Conservation (phyloP, 2,797 vertebrate species). For the Oreonectes daqikongensis region DNA sequence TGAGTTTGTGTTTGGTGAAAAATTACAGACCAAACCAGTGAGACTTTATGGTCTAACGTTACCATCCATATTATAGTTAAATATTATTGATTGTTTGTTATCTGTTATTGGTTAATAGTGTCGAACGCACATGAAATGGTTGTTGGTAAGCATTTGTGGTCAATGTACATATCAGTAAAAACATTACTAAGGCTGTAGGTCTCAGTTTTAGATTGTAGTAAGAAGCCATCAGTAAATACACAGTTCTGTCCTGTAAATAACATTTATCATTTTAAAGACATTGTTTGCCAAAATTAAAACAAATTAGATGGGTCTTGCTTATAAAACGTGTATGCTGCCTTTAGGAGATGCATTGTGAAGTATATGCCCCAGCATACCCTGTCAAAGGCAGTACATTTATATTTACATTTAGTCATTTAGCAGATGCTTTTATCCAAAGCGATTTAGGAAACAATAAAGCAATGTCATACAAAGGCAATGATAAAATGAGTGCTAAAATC, state of each 20-base stretch:
- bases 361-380: not conserved
- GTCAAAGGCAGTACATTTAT: no score
- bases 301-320: not conserved
- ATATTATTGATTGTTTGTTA: not conserved
- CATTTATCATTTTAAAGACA: not conserved
- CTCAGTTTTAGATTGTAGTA: not conserved
- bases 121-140: not conserved
- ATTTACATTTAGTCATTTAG: no score
- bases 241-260: not conserved
- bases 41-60: not conserved
- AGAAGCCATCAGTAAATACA: not conserved
- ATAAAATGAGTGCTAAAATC: no score
- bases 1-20: not conserved
- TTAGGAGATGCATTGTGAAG: not conserved
- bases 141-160: not conserved
- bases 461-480: no score
- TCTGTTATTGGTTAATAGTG: not conserved
- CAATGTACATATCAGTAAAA: not conserved
- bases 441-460: no score
- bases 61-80: not conserved
- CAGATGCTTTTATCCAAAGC: no score
- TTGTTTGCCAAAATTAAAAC: no score
- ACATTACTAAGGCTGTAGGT: not conserved
- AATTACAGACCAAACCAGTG: not conserved
- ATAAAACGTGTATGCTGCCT: not conserved